These are phyloP conservation scores for Eupithecia vulgata DNA, from an alignment of 2,888 invertebrate species.

Conservation along the genomic window DNA sequence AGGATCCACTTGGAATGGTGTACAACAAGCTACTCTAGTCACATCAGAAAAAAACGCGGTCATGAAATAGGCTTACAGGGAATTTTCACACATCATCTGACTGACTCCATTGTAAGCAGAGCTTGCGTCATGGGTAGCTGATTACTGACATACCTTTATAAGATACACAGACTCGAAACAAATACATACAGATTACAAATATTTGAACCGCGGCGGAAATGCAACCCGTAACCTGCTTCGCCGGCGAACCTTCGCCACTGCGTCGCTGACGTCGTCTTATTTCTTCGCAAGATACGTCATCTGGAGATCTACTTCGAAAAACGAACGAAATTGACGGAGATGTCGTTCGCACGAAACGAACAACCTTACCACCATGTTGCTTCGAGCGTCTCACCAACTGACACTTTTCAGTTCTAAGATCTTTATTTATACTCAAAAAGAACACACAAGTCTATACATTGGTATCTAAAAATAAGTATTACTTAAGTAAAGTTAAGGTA, in stretches of 20 bases:
- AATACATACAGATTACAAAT: too few species aligned
- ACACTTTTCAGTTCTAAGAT: too few species aligned
- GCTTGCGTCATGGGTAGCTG: background rate
- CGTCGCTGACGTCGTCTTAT: background rate
- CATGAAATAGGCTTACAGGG: too few species aligned
- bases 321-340: too few species aligned
- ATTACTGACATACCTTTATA: background rate
- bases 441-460: too few species aligned
- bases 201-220: background rate
- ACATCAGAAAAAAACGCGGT: conserved; percentile 37
- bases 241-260: background rate
- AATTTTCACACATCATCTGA: background rate
- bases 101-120: background rate
- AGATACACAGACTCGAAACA: background rate
- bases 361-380: too few species aligned
- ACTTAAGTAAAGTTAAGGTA: too few species aligned
- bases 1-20: conserved; percentile 28
- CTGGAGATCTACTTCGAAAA: background rate
- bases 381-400: too few species aligned
- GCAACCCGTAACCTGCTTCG: background rate
- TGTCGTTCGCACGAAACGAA: too few species aligned
- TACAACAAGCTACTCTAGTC: conserved; percentile 39
- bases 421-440: too few species aligned
- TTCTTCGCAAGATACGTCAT: background rate
- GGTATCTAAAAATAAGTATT: too few species aligned